Evolutionary conservation across 2,888 invertebrate species (phyloP), one percentile per base, ranked within the genome.

Genomic region (Dasypolia templi): DNA sequence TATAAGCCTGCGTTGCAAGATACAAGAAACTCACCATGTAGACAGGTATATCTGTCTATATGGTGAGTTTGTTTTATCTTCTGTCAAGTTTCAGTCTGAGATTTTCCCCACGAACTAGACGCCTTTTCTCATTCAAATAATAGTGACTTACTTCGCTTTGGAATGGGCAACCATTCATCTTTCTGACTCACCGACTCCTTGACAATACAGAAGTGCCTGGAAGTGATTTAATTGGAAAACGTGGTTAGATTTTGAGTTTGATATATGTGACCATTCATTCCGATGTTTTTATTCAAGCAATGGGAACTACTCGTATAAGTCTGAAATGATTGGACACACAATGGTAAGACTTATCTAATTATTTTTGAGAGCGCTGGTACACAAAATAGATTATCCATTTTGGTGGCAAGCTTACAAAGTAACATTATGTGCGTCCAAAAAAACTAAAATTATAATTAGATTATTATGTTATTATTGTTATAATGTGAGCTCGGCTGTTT

Each of bases 361-460:
- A 49, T 29, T 62, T 26, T 61, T 9, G 29, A 32, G 32, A 32
- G 32, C 32, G 5, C 29, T 19, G 19, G 17, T 55, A 46, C 35
- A 62, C 32, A 56, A 65, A 59, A 66, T n/a, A 35, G 35, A 59
- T 53, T 44, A 75, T 51, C 35, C 26, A 2, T 29, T 74, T 35
- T 51, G 49, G 19, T 29, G n/a, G 9, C 14, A 22, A 51, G 22
- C 51, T 59, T 32, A 32, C 11, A 55, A 35, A 55, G 12, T 53
- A 44, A 39, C 19, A n/a, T 9, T 46, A 3, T 44, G 12, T 35
- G 14, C 19, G 22, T 19, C n/a, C n/a, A n/a, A n/a, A n/a, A n/a
- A n/a, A n/a, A n/a, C n/a, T n/a, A n/a, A n/a, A n/a, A n/a, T n/a
- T n/a, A n/a, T n/a, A n/a, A n/a, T n/a, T n/a, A n/a, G n/a, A n/a